These are phyloP conservation scores for Euzetes globulus DNA, from an alignment of 2,888 invertebrate genomes.

Conservation along the genomic window DNA sequence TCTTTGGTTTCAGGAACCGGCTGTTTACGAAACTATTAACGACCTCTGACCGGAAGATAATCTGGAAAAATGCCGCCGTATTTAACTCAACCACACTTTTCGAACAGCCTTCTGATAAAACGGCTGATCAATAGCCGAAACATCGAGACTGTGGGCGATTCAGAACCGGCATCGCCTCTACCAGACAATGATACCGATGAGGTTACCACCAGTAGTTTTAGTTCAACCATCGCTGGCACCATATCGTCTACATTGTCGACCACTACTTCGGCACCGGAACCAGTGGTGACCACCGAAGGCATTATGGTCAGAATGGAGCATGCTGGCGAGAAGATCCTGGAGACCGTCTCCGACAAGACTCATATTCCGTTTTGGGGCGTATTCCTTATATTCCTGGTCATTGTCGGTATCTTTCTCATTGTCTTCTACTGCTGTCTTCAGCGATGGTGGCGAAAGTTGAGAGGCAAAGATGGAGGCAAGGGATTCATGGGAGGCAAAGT, in stretches of 20 bases:
- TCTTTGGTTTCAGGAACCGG: background rate
- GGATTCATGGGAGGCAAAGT: conserved; percentile 41
- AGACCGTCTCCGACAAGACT: conserved; percentile 31
- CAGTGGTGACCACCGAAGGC: background rate
- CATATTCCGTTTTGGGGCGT: conserved; percentile 41
- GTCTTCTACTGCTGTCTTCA: conserved; percentile 42
- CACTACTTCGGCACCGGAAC: background rate
- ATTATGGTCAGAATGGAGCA: conserved; percentile 30
- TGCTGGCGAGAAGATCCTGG: conserved; percentile 31
- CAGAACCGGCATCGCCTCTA: background rate
- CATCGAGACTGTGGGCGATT: background rate
- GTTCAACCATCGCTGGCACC: background rate
- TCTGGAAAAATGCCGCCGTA: conserved; percentile 25
- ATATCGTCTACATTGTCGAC: background rate
- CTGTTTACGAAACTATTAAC: background rate
- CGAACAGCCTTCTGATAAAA: conserved; percentile 32
- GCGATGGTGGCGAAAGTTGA: conserved; percentile 42
- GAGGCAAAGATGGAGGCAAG: conserved; percentile 42
- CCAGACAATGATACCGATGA: background rate
- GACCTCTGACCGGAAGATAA: background rate
- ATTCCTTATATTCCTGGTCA: conserved; percentile 41
- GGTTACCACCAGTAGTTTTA: background rate
- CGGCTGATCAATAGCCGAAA: conserved; percentile 12
- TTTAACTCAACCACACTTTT: conserved; percentile 32
- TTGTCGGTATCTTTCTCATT: conserved; percentile 39